A percentile compares a stretch with the other conserved stretches of the same genome.
phyloP scores from a whole-genome alignment of 2,797 vertebrate genomes.

The Pseudomugil gertrudae region DNA sequence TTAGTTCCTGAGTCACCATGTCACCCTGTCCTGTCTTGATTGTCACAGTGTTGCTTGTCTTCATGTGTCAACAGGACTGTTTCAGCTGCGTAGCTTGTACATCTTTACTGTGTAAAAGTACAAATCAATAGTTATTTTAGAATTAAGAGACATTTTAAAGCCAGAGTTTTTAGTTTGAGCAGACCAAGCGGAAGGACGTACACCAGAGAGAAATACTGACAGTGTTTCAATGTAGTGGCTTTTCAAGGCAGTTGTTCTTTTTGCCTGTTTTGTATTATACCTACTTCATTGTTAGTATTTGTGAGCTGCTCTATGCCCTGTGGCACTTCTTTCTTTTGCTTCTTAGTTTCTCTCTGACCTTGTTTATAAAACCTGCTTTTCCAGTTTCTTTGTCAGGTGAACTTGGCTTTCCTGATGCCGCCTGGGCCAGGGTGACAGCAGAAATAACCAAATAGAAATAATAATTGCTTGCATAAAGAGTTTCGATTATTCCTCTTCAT shows the following conservation, averaged over 20 bases:
- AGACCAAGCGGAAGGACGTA: neutral
- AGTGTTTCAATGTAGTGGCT: neutral
- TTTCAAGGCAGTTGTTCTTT: neutral
- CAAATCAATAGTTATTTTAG: neutral
- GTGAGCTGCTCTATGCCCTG: neutral
- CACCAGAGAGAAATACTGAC: neutral
- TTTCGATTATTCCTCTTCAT: neutral
- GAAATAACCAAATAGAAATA: neutral
- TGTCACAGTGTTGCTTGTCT: neutral
- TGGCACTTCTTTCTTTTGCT: neutral
- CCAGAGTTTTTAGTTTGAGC: neutral
- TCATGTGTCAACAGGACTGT: neutral
- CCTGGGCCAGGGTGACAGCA: neutral
- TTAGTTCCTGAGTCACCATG: neutral
- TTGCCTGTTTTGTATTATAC: neutral
- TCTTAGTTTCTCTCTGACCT: neutral
- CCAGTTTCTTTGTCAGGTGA: neutral
- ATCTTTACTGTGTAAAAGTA: neutral
- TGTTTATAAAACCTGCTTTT: neutral
- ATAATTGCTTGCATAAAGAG: neutral
- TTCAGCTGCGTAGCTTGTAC: neutral
- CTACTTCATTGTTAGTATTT: neutral
- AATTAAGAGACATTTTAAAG: neutral
- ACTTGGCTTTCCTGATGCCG: no score
- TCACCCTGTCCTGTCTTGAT: neutral